Evolutionary conservation across 2,888 invertebrate species (phyloP), one percentile per base, ranked within the genome.

Genomic region (Philereme vetulata): DNA sequence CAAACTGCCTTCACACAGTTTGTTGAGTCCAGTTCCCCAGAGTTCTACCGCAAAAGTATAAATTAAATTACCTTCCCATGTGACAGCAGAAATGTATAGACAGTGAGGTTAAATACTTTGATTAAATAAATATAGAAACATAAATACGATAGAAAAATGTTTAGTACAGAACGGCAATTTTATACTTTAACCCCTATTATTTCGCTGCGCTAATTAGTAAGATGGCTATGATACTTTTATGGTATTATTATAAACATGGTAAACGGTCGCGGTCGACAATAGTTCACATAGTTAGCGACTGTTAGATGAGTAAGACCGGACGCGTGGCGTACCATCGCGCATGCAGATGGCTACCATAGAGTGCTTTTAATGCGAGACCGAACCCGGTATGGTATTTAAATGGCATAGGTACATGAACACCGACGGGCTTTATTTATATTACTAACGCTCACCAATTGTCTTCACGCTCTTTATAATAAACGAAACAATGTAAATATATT

Each of bases 271-370:
- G 73, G 77, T 75, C 62, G 68, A 71, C 71, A 60, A 71, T 72
- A 75, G 71, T 78, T 81, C 80, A 77, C 81, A 83, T 80, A 82
- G 82, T 79, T 77, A 81, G 76, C 77, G 78, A 81, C 74, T 79
- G 82, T 81, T 78, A 85, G 84, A 86, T 87, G 89, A 88, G 88
- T 87, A 88, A 84, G 81, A 85, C 90, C 91, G 91, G 91, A 91
- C 89, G 90, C 88, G 76, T 70, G 72, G 75, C 74, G 73, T 78
- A 79, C 48, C 82, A 72, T 71, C 75, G 74, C 78, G 88, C 91
- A 90, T 90, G 89, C 86, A 86, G 88, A 90, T 90, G 82, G 79
- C 75, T 75, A 70, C 66, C 65, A 69, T 76, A 70, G 67, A 85
- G 83, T 86, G 88, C 86, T 90, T 84, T 88, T 87, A 84, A 90